Percentiles rank a stretch among this genome's conserved stretches.
Conservation (phyloP, 2,888 invertebrate species). For the Drosophila histrio region DNA sequence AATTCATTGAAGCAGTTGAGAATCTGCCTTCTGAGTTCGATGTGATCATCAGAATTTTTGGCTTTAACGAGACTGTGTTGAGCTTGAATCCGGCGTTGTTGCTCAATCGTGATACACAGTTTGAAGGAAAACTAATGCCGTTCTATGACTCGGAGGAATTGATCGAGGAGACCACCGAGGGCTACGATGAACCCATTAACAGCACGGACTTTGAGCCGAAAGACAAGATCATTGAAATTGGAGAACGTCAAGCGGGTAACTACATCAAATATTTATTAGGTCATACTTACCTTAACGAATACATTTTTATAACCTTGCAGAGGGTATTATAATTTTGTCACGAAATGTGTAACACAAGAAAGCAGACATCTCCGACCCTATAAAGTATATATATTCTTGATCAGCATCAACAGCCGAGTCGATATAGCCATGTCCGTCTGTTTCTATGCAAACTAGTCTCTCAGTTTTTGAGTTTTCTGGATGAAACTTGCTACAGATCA, state of each 20-base stretch:
- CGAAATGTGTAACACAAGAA: no score
- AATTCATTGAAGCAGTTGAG: neutral
- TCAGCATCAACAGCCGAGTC: no score
- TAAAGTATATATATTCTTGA: no score
- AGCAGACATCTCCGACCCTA: no score
- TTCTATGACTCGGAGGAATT: neutral
- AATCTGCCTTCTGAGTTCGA: slow-evolving; percentile 50
- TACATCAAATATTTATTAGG: neutral
- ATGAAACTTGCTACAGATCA: no score
- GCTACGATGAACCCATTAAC: slow-evolving; percentile 16
- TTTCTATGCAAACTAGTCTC: no score
- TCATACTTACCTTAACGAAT: no score
- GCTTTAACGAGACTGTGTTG: slow-evolving; percentile 64
- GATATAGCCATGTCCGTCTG: no score
- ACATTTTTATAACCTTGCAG: no score
- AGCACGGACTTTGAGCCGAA: slow-evolving; percentile 36
- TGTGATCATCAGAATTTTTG: slow-evolving; percentile 76
- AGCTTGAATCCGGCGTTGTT: slow-evolving; percentile 64
- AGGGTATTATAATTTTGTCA: no score
- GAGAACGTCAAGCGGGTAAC: slow-evolving; percentile 73
- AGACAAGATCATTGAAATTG: slow-evolving; percentile 75
- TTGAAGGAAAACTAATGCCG: slow-evolving; percentile 60
- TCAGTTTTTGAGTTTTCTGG: no score
- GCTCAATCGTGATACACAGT: slow-evolving; percentile 68
- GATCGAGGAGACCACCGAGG: neutral